phyloP scores from a whole-genome alignment of 2,888 invertebrate genomes.

The Apocheima hispidaria region DNA sequence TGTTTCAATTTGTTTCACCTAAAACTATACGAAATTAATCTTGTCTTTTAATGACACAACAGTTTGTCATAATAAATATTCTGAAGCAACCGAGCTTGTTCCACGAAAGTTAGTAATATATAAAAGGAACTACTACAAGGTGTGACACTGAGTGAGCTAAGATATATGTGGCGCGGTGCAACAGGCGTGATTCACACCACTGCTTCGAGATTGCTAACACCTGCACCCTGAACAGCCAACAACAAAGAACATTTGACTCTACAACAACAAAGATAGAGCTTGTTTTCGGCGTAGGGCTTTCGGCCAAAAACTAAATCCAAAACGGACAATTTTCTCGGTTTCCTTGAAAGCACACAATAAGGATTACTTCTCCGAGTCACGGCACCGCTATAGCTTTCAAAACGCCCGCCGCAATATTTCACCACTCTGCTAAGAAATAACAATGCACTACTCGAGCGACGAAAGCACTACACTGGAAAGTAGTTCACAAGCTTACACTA shows the following conservation, averaged over 20 bases:
- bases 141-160: slow-evolving; percentile 72
- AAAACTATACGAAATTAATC: not conserved
- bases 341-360: slow-evolving; percentile 52
- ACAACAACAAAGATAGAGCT: slow-evolving; percentile 43
- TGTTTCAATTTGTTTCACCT: not conserved
- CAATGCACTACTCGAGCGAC: slow-evolving; percentile 71
- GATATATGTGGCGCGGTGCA: slow-evolving; percentile 78
- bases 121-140: slow-evolving; percentile 68
- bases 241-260: slow-evolving; percentile 51
- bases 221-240: slow-evolving; percentile 59
- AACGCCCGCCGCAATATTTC: slow-evolving; percentile 76
- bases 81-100: slow-evolving; percentile 44
- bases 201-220: slow-evolving; percentile 67
- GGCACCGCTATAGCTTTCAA: slow-evolving; percentile 52
- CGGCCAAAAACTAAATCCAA: slow-evolving; percentile 63
- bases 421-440: slow-evolving; percentile 80
- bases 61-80: slow-evolving; percentile 10
- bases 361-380: slow-evolving; percentile 47
- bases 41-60: not conserved
- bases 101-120: slow-evolving; percentile 48
- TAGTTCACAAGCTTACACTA: slow-evolving; percentile 47
- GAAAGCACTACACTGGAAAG: slow-evolving; percentile 73
- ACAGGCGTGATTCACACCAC: slow-evolving; percentile 78
- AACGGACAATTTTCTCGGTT: slow-evolving; percentile 59
- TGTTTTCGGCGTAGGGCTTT: slow-evolving; percentile 42